Evolutionary conservation across 2,888 invertebrate genomes (phyloP), one percentile per base, ranked within the genome.

Genomic region (Parasteatoda lunata): DNA sequence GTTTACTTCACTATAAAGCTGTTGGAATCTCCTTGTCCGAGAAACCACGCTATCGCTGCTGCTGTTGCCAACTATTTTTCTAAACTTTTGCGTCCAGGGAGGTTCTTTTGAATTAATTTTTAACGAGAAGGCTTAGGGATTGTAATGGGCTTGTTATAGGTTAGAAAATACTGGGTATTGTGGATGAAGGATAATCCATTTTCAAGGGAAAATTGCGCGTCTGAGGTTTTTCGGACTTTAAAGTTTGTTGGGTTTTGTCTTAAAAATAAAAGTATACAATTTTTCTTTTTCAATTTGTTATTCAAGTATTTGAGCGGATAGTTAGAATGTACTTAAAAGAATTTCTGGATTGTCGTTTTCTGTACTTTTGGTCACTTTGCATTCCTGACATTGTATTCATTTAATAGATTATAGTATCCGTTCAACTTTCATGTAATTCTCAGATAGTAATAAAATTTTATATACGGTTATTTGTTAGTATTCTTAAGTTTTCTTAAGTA

Each of bases 71-170:
- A 59, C 59, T 30, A 68, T 9, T 68, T 45, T 68, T 68, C 45
- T 9, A 30, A 47, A 69, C 69, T 69, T 45, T 59, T 48, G n/a
- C 75, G 75, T 64, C 48, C 13, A 49, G 47, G 64, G 13, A n/a
- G 48, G 48, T 59, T 59, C 0, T 73, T 65, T n/a, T 49, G 84
- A 78, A 84, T 84, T 84, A 78, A 84, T 84, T 84, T 84, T 84
- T 79, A 84, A 84, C 84, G 84, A 83, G 77, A 64, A 69, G 54
- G 78, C 73, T 84, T 84, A 68, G 68, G 52, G 70, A 51, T 48
- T 45, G 75, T 78, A 84, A 79, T 75, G 73, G 75, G 54, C 81
- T 81, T 59, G 81, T 81, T 81, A 81, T 30, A 81, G 69, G 69
- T 75, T 66, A 79, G 64, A 30, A 30, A 30, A 30, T 30, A 30